Evolutionary conservation across 1,140 invertebrate genomes (phyloP), one percentile per base, ranked within the genome.

Genomic region (Drosophila kikkawai): DNA sequence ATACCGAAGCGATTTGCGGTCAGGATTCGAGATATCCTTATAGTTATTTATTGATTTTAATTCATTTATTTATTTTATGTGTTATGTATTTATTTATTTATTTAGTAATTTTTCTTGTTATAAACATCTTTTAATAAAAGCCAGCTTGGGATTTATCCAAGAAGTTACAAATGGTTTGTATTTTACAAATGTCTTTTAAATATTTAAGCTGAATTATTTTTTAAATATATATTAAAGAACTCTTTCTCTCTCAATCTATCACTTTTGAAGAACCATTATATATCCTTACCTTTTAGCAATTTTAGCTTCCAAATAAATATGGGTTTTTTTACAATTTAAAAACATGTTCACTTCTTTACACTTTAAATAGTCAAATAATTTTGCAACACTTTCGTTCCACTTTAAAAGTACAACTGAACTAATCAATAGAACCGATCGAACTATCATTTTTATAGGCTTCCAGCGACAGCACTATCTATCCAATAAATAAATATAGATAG

Each of bases 401-500:
- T 22, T 34, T 60, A 34, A 42, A 32, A 39, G 39, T 26, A 1
- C 19, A 26, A 60, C 17, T 13, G 55, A 65, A 65, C 61, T 65
- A 60, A 42, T 15, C 32, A 5, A 19, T 34, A 13, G 7, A 22
- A 61, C 41, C 61, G 37, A 60, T 17, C 17, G 17, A 9, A 12
- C n/a, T 26, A 3, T 5, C 9, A 12, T n/a, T 57, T 65, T 60
- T 60, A 60, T 65, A 65, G 29, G 55, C 2, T 22, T 60, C 17
- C 41, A 13, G 7, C 7, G 11, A 8, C 9, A 12, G 42, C 15
- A 15, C 15, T 15, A 26, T 22, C 56, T 12, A n/a, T 61, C 37
- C n/a, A 65, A 37, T 50, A 15, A n/a, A 36, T 50, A 42, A 56
- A 26, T 0, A 12, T 44, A 48, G 69, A 73, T 73, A 73, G 50